Evolutionary conservation across 2,113 vertebrate species (phyloP).

Genomic region (Sapayoa aenigma): DNA sequence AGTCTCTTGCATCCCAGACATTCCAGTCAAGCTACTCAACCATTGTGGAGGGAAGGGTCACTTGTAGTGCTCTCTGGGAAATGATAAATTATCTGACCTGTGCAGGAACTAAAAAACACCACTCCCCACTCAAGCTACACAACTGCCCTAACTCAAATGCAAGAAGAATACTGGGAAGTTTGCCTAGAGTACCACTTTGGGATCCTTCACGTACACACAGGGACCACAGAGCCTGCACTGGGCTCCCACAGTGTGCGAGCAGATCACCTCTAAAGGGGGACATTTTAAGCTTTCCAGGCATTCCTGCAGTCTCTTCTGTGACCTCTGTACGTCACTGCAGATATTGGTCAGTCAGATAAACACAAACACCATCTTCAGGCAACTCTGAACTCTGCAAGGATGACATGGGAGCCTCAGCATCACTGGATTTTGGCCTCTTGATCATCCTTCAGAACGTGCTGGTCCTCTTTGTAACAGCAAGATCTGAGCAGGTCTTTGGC

Average conservation of each 20-base stretch:
- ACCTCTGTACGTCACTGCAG: not conserved
- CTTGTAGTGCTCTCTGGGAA: not conserved
- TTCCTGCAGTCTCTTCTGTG: not conserved
- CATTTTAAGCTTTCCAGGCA: not conserved
- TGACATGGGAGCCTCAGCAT: fast-evolving
- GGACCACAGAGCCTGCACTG: not conserved
- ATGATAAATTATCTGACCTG: not conserved
- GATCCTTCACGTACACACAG: not conserved
- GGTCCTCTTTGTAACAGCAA: not conserved
- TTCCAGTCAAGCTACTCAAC: not conserved
- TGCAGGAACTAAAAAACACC: not conserved
- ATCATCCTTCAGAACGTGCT: not conserved
- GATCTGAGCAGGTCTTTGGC: conserved; percentile 37
- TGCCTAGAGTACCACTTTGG: not conserved
- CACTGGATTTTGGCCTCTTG: not conserved
- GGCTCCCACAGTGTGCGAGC: not conserved
- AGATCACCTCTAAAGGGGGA: not conserved
- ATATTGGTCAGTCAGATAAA: not conserved
- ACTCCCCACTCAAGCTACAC: not conserved
- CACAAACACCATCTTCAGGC: not conserved
- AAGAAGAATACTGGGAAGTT: not conserved
- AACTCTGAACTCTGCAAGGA: not conserved
- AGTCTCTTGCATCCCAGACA: not conserved
- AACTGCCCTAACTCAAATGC: not conserved
- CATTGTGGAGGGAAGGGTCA: not conserved